Percentiles rank a stretch among this genome's conserved stretches.
Conservation (phyloP, 2,888 invertebrate species). For the Rhingia campestris region DNA sequence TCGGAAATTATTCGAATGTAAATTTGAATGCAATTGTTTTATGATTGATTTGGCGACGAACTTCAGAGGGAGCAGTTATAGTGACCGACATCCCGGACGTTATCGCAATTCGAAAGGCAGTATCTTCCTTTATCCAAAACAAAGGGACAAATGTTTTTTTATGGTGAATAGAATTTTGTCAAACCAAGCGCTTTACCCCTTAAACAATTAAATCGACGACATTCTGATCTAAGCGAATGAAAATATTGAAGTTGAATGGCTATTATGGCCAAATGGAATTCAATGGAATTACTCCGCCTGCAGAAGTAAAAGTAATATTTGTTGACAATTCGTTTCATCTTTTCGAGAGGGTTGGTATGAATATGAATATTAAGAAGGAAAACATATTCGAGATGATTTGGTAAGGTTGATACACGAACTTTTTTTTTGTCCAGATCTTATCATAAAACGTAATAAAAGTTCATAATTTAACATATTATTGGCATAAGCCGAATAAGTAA, state of each 20-base stretch:
- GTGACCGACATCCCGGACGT: slow-evolving; percentile 24
- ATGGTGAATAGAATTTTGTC: slow-evolving; percentile 39
- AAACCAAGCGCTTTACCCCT: slow-evolving; percentile 25
- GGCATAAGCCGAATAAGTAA: no score
- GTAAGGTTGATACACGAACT: no score
- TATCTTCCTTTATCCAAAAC: background rate
- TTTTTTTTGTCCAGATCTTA: no score
- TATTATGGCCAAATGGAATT: slow-evolving; percentile 25
- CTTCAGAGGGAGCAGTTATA: slow-evolving; percentile 3
- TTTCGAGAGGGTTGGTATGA: no score
- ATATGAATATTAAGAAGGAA: no score
- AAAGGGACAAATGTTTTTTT: slow-evolving; percentile 29
- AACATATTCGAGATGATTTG: no score
- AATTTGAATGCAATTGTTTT: slow-evolving; percentile 59
- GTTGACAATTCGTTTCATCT: no score
- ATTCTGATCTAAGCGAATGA: slow-evolving; percentile 42
- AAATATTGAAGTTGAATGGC: slow-evolving; percentile 49
- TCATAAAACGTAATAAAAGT: no score
- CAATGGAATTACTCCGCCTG: slow-evolving; percentile 22
- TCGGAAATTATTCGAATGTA: slow-evolving; percentile 43
- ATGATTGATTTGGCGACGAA: slow-evolving; percentile 54
- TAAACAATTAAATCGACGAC: slow-evolving; percentile 3
- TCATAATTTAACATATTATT: no score
- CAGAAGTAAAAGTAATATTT: slow-evolving; percentile 21
- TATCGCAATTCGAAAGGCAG: slow-evolving; percentile 3